Evolutionary conservation across 2,888 invertebrate species (phyloP), one percentile per base, ranked within the genome.

Genomic region (Himalopsyche anomala): DNA sequence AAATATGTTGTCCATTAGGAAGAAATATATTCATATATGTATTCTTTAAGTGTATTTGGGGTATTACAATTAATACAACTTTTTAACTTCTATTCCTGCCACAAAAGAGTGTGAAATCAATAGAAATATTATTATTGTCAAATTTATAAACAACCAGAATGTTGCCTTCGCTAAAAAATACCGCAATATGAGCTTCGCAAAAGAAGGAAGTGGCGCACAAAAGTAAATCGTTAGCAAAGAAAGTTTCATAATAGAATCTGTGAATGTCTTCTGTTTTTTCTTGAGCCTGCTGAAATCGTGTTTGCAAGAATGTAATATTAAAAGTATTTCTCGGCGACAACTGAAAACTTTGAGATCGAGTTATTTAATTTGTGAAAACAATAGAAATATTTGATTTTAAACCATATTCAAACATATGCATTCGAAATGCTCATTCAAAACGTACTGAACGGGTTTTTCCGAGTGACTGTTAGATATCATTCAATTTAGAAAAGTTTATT

Each of bases 211-310:
- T 19, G 8, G 62, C 62, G 8, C 28, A 62, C 62, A 62, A 62
- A 62, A 62, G 62, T 62, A 62, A 62, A 62, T 62, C 62, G 62
- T 19, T 62, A 19, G 62, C 9, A 62, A 62, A 62, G 62, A 62
- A 62, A 62, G 62, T 62, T 62, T 62, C 62, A 62, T 62, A 62
- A 62, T 62, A 62, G 28, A 62, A 62, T 62, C 62, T 62, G 62
- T 15, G 62, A 62, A 62, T 19, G 62, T 28, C 62, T 28, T 62
- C 62, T 62, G 62, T 62, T 62, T 62, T 62, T 19, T 62, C 62
- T 62, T 62, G 62, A 62, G 62, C 62, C 62, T 62, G 62, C 62
- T 11, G 62, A 62, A 62, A 4, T 19, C 28, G 28, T 62, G 62
- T 62, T 62, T 6, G n/a, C 62, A 19, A 28, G 19, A 62, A 62